Base-by-base conservation (phyloP, 2,888 invertebrate genomes). In the Agrypnus murinus region DNA sequence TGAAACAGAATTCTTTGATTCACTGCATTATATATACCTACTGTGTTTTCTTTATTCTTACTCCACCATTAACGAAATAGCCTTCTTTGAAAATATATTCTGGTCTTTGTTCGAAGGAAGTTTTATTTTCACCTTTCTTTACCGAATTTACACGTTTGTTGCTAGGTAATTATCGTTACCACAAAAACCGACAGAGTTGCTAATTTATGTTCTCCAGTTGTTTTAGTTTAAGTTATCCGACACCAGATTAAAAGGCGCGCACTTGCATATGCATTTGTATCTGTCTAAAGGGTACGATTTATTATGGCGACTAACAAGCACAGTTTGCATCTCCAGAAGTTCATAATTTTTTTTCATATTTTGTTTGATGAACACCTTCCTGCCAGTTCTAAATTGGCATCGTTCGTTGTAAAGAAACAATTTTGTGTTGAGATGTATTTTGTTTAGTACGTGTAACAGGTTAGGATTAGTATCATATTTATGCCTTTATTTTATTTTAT, bases 261-360 rank as follows among this genome's bases (percentile, higher is more conserved):
- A 68, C 71, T 72, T 71, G 73, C 75, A 73, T 58, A 48, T 67
- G 71, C 75, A 75, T 75, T 75, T 73, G 71, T 75, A 73, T 66
- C 73, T 75, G 75, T 75, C 75, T 38, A 43, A 66, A 64, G 63
- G 38, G 38, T 31, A 67, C 69, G 66, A 75, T 75, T 75, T 75
- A 75, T 75, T 73, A 73, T 65, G 48, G 65, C 62, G 48, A 43
- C 73, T 75, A 73, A 73, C 75, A 70, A 69, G 71, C 73, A 62
- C 65, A 63, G 58, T 63, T 69, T 67, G 73, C 67, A 70, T 64
- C 66, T 73, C 65, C 67, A 63, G 71, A 63, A 71, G 43, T 58
- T 73, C 65, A 57, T 65, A 50, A 67, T 71, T 65, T 69, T n/a
- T n/a, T 48, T 65, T 65, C 38, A 64, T 64, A 60, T 71, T 50